Percentiles rank a stretch among this genome's conserved stretches.
These are phyloP conservation scores for Sphaeridia pumilis DNA, from an alignment of 2,888 invertebrate genomes.

Conservation along the genomic window DNA sequence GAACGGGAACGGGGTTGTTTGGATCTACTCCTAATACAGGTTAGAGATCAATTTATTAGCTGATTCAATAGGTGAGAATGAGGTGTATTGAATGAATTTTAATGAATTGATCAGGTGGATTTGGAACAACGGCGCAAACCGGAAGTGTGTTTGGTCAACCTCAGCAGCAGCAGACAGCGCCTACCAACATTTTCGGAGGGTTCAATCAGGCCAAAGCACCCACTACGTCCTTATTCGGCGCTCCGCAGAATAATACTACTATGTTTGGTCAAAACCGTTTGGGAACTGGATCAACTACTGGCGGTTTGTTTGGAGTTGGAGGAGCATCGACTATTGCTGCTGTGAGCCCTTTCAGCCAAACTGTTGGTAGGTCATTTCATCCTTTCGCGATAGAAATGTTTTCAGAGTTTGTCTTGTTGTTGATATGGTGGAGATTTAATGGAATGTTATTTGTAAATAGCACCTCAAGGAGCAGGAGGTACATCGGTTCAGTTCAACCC, in stretches of 20 bases:
- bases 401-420: neutral
- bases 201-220: constrained; percentile 23
- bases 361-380: constrained; percentile 9
- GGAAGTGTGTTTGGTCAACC: constrained; percentile 29
- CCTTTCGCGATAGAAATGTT: no score
- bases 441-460: neutral
- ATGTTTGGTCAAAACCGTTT: constrained; percentile 29
- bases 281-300: constrained; percentile 10
- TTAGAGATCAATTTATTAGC: no score
- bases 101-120: constrained; percentile 11
- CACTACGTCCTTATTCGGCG: constrained; percentile 27
- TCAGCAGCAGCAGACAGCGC: constrained; percentile 23
- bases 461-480: constrained; percentile 27
- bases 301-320: constrained; percentile 20
- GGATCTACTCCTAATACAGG: constrained; percentile 10
- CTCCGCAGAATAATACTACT: constrained; percentile 16
- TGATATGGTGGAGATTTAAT: neutral
- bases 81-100: neutral
- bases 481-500: constrained; percentile 38
- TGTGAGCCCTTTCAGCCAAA: constrained; percentile 27
- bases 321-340: constrained; percentile 13
- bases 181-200: constrained; percentile 28
- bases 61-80: neutral
- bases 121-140: constrained; percentile 9
- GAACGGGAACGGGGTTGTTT: constrained; percentile 13